Evolutionary conservation across 1,140 invertebrate species (phyloP).

Genomic region (Ganaspis sp.): DNA sequence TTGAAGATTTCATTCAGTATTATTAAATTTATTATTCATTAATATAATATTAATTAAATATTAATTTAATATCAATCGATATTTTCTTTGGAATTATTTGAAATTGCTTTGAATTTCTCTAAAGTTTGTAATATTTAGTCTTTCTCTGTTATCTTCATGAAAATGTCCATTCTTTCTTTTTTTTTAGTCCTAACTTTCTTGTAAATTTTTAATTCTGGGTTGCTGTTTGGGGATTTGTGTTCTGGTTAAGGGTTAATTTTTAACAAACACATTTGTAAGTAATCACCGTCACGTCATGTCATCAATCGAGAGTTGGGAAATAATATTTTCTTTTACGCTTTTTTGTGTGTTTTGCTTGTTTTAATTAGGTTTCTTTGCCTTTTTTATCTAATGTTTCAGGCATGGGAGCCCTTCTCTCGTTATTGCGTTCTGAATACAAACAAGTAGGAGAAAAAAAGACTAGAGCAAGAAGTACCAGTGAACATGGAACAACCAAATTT

Average conservation of each 20-base stretch:
- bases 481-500: constrained; percentile 32
- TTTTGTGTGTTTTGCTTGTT: constrained; percentile 55
- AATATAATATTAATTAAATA: background rate
- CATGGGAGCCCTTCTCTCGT: constrained; percentile 69
- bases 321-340: constrained; percentile 20
- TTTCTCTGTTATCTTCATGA: constrained; percentile 49
- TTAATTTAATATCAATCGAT: too few relatives aligned
- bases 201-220: constrained; percentile 61
- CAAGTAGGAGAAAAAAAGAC: constrained; percentile 42
- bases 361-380: constrained; percentile 62
- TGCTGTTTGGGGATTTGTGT: constrained; percentile 72
- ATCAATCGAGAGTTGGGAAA: constrained; percentile 41
- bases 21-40: background rate
- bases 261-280: constrained; percentile 43
- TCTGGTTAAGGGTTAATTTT: constrained; percentile 71
- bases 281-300: background rate
- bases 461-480: constrained; percentile 42
- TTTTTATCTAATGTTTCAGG: constrained; percentile 70
- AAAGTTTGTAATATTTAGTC: constrained; percentile 40
- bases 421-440: constrained; percentile 70
- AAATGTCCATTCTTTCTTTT: constrained; percentile 38
- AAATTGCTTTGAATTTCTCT: too few relatives aligned
- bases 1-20: too few relatives aligned
- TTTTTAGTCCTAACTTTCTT: constrained; percentile 47
- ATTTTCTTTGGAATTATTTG: background rate